phyloP scores from a whole-genome alignment of 1,140 invertebrate species.

The Chymomyza costata region DNA sequence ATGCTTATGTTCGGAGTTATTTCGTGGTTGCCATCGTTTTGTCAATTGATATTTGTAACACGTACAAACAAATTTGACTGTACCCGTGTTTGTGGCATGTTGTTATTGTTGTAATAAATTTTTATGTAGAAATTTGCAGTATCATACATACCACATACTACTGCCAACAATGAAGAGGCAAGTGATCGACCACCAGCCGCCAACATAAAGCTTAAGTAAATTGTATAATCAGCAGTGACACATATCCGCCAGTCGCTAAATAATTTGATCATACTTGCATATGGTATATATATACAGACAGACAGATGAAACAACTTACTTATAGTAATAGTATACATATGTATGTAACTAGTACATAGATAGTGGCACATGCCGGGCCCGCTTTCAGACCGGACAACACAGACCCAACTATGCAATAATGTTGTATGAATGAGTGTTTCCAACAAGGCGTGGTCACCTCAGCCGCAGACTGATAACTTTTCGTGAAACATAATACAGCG shows the following conservation, averaged over 20 bases:
- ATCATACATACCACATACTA: too few species aligned
- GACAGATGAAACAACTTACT: too few species aligned
- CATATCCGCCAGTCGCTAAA: constrained; percentile 45
- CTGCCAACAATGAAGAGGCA: constrained; percentile 29
- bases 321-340: too few species aligned
- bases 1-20: neutral
- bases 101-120: constrained; percentile 40
- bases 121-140: constrained; percentile 44
- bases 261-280: too few species aligned
- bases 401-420: neutral
- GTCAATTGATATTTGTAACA: constrained; percentile 43
- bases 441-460: constrained; percentile 22
- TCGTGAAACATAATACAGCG: constrained; percentile 34
- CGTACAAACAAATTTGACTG: constrained; percentile 40
- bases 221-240: constrained; percentile 47
- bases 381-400: too few species aligned
- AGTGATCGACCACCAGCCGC: neutral
- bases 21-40: constrained; percentile 23
- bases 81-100: constrained; percentile 18
- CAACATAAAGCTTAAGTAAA: constrained; percentile 26
- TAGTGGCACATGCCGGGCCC: too few species aligned
- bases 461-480: constrained; percentile 20
- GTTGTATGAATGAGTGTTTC: constrained; percentile 3
- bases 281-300: too few species aligned
- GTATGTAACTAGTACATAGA: too few species aligned